Conservation (phyloP, 1,140 invertebrate genomes). For the Zaprionus taronus region DNA sequence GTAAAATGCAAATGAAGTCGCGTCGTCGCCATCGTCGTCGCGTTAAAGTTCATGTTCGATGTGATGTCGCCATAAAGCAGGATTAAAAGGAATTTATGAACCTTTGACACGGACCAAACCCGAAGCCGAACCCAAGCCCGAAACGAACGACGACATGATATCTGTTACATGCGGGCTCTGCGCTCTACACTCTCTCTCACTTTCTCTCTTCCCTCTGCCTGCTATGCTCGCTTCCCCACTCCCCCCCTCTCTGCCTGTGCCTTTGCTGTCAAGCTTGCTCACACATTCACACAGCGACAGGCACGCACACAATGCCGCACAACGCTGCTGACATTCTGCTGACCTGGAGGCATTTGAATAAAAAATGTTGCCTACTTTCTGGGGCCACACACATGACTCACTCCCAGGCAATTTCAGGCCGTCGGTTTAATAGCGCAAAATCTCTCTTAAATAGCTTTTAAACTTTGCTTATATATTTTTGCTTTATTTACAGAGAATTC, state of each 20-base stretch:
- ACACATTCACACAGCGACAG: constrained; percentile 14
- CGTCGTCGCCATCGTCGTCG: constrained; percentile 60
- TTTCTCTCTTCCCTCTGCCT: neutral
- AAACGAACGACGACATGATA: constrained; percentile 62
- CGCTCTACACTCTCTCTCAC: neutral
- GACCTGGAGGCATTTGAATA: constrained; percentile 56
- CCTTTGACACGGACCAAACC: constrained; percentile 71
- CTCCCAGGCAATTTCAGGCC: neutral
- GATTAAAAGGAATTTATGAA: constrained; percentile 82
- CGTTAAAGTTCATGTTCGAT: constrained; percentile 83
- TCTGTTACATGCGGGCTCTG: constrained; percentile 56
- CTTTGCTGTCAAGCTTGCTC: constrained; percentile 8
- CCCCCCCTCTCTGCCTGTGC: neutral
- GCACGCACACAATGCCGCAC: constrained; percentile 42
- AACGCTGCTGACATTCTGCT: constrained; percentile 57
- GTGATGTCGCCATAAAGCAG: constrained; percentile 81
- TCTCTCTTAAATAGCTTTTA: constrained; percentile 1
- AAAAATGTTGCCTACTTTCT: constrained; percentile 54
- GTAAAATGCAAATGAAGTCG: constrained; percentile 81
- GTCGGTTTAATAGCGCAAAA: neutral
- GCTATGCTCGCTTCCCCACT: neutral
- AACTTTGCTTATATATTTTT: neutral
- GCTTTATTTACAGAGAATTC: neutral
- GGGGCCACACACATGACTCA: constrained; percentile 27
- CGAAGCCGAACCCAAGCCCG: constrained; percentile 15